These are phyloP conservation scores for Eueremaeus valkanovi DNA, from an alignment of 2,888 invertebrate genomes.

Conservation along the genomic window DNA sequence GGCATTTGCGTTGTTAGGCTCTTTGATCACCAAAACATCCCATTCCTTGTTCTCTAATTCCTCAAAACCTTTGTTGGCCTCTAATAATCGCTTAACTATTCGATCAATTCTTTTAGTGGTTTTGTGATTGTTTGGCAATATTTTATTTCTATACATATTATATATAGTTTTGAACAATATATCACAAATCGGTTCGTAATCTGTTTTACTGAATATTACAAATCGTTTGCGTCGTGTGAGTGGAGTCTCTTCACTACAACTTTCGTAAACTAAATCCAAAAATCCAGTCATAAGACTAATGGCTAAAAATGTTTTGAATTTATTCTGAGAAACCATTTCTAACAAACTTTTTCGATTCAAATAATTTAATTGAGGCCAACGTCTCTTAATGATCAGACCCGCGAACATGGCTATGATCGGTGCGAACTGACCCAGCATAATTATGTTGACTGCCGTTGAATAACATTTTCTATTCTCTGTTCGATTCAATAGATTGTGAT, in stretches of 20 bases:
- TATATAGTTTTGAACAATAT: background rate
- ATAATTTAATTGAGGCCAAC: background rate
- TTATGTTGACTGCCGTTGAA: background rate
- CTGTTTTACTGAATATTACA: background rate
- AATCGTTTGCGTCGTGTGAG: background rate
- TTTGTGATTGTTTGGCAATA: slow-evolving; percentile 44
- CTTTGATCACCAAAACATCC: slow-evolving; percentile 57
- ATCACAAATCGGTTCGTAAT: background rate
- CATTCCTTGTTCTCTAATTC: slow-evolving; percentile 55
- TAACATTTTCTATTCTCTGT: background rate
- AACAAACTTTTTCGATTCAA: background rate
- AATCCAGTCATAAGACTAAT: background rate
- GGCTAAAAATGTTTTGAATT: background rate
- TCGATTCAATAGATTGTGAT: no score
- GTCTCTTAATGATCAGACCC: background rate
- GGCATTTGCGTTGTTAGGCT: slow-evolving; percentile 55
- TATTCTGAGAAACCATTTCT: background rate
- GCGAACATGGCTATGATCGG: background rate
- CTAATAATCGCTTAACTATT: slow-evolving; percentile 54
- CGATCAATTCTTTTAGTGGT: slow-evolving; percentile 52
- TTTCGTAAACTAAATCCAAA: background rate
- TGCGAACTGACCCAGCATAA: background rate
- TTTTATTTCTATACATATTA: background rate
- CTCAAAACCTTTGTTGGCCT: slow-evolving; percentile 56
- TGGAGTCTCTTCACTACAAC: background rate